Evolutionary conservation across 92 coral and sea anemone genomes (phyloP), one percentile per base, ranked within the genome.

Genomic region (Porites divaricata): DNA sequence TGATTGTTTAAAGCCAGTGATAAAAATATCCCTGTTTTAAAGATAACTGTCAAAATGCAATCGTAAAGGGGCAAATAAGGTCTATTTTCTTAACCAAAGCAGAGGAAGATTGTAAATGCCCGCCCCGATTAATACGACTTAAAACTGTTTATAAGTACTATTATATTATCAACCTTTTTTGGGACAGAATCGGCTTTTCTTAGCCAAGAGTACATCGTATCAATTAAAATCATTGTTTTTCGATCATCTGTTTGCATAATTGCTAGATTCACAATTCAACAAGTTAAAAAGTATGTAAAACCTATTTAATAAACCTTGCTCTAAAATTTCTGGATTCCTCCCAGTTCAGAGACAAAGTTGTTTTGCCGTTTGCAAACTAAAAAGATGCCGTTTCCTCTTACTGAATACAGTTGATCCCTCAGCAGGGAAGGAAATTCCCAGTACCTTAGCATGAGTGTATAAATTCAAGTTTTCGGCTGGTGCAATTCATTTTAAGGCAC

Each of bases 1-100:
- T 8, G 59, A 6, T 15, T 11, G 59, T 3, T 10, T 12, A 11
- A 0, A 21, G 3, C 13, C 63, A 48, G 10, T 0, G 6, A 51
- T 77, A 35, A 61, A 13, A 1, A 24, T 64, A 23, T 9, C 17
- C 21, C 24, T 11, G 21, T 54, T 13, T 23, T 7, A 23, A 14
- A 0, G 26, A 16, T 77, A 1, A 59, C 9, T 17, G 3, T 26
- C n/a, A 10, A 8, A 20, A 35, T 9, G 23, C 15, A 35, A 17
- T 20, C 70, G 1, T n/a, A 41, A 28, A 63, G 25, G 81, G 19
- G 54, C 49, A 58, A 63, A 63, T 50, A 51, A 65, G 24, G 57
- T 22, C 49, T 15, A 22, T 65, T 78, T 5, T 78, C 45, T 65
- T 66, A 65, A 73, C 83, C 83, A 65, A 62, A 78, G 74, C 64